Conservation (phyloP, 2,888 invertebrate genomes). For the Dysmachus trigonus region DNA sequence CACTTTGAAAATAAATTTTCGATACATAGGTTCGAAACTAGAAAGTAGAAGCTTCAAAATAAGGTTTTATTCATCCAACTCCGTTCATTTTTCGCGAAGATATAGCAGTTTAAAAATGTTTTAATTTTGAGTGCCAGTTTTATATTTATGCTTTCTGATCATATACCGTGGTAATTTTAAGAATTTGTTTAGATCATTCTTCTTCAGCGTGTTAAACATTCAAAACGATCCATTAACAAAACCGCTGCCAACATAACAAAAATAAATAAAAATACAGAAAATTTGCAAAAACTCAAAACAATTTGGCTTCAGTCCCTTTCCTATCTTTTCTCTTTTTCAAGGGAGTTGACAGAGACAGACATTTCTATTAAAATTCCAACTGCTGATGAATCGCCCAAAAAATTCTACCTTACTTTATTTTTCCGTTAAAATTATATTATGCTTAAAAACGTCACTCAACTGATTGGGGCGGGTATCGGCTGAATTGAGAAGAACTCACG, state of each 20-base stretch:
- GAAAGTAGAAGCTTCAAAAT: too few species aligned
- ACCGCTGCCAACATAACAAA: background rate
- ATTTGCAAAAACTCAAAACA: background rate
- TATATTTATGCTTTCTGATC: too few species aligned
- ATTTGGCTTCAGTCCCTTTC: background rate
- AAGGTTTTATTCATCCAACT: too few species aligned
- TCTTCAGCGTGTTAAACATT: too few species aligned
- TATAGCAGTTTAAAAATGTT: too few species aligned
- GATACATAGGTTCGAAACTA: too few species aligned
- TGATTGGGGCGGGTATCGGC: background rate
- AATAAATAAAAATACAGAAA: background rate
- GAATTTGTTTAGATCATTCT: too few species aligned
- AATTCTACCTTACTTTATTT: background rate
- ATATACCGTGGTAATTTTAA: too few species aligned
- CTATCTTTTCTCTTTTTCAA: background rate
- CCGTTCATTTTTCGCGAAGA: too few species aligned
- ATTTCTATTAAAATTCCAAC: background rate
- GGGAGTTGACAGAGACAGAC: background rate
- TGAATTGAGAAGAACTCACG: background rate
- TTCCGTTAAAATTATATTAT: background rate
- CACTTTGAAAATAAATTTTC: too few species aligned
- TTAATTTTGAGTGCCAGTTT: too few species aligned
- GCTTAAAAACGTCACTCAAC: background rate
- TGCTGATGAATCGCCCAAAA: background rate
- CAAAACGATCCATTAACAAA: too few species aligned